Percentiles rank a stretch among this genome's conserved stretches.
Evolutionary conservation across 2,113 vertebrate genomes (phyloP).

Genomic region (Gnathonemus echidnorhynchus): DNA sequence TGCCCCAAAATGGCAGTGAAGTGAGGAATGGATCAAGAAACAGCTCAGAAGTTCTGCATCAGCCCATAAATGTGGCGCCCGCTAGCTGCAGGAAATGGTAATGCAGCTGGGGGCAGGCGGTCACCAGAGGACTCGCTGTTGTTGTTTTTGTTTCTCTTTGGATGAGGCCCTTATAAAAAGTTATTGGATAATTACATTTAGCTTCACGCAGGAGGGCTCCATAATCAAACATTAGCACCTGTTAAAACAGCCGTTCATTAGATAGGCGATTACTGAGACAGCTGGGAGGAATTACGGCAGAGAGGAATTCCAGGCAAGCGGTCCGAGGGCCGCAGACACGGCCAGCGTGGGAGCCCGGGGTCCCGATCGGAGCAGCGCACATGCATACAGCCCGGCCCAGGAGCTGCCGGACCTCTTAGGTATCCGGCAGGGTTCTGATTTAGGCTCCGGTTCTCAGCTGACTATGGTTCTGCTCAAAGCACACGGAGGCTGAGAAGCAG

Average conservation of each 20-base stretch:
- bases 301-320: neutral
- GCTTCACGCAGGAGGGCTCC: slow-evolving; percentile 28
- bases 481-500: neutral
- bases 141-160: slow-evolving; percentile 38
- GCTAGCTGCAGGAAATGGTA: neutral
- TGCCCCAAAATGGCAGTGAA: neutral
- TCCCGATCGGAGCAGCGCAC: neutral
- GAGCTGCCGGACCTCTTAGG: neutral
- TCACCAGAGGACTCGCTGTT: slow-evolving; percentile 40
- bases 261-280: neutral
- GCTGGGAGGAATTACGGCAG: slow-evolving; percentile 7
- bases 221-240: slow-evolving; percentile 43
- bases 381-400: neutral
- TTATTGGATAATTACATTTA: slow-evolving; percentile 42
- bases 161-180: slow-evolving; percentile 46
- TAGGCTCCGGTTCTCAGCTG: neutral
- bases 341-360: neutral
- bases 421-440: neutral
- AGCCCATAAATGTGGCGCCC: neutral
- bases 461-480: neutral
- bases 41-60: neutral
- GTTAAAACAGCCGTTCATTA: slow-evolving; percentile 48
- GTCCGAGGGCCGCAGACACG: neutral
- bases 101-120: slow-evolving; percentile 7
- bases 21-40: neutral